Base-by-base conservation (phyloP, 2,797 vertebrate species). In the Vespertilio murinus region DNA sequence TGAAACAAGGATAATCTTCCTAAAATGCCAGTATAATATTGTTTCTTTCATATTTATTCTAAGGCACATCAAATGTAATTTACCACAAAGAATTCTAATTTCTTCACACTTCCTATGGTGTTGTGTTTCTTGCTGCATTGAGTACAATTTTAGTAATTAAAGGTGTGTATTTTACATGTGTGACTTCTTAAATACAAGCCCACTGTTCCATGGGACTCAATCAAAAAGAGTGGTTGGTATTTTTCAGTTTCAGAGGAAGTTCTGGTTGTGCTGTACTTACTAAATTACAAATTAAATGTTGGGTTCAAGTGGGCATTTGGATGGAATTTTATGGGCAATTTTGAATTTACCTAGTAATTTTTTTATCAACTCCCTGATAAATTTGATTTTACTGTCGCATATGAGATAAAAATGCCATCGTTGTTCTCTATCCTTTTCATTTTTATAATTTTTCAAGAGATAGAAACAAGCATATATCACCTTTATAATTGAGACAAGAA, bases 271-370 rank as follows among this genome's bases (percentile, higher is more conserved):
- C 3, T 64, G 22, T 10, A 71, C 38, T 91, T 89, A 81, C 23
- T 85, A 69, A 91, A 77, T 71, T 65, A 91, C 9, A 12, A 59
- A 83, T 74, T 91, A 59, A 92, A 82, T 90, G 20, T 77, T 69
- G 5, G 8, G 73, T 13, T 78, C 35, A 75, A 67, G 22, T 8
- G 5, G 9, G 14, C 16, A 4, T 2, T 28, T 79, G 6, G 3
- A 78, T 74, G 6, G 35, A 30, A 89, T 88, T 93, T 88, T 56
- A 88, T 47, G 8, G 61, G 3, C 6, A 52, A 28, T 91, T 80
- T 89, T 89, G 30, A n/a, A 30, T 90, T 78, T 75, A 49, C 12
- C 22, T 67, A 18, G 64, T n/a, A n/a, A n/a, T 42, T 33, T 93
- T 94, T 38, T 70, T 13, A 28, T 33, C 38, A 83, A 40, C 13